Percentiles rank a stretch among this genome's conserved stretches.
These are phyloP conservation scores for Nesidiocoris tenuis DNA, from an alignment of 2,888 invertebrate species.

Conservation along the genomic window DNA sequence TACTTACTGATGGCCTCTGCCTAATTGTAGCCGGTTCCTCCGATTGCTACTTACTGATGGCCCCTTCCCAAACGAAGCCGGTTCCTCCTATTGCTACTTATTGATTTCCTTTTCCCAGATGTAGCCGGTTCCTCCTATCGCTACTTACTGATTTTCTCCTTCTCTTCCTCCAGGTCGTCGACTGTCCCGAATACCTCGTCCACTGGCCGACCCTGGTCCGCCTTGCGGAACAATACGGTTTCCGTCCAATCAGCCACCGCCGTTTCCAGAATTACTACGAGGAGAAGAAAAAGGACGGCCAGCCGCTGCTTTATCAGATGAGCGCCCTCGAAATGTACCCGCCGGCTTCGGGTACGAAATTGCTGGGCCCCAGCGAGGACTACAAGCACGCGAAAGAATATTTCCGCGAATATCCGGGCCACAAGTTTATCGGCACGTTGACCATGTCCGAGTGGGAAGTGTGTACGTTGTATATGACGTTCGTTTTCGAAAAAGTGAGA, in stretches of 20 bases:
- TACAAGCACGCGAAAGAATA: conserved; percentile 72
- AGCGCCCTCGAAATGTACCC: conserved; percentile 80
- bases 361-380: conserved; percentile 62
- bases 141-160: too few species aligned
- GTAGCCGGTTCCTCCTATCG: too few species aligned
- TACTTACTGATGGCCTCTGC: too few species aligned
- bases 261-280: conserved; percentile 76
- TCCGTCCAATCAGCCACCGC: conserved; percentile 55
- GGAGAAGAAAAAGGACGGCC: conserved; percentile 61
- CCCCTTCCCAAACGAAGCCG: too few species aligned
- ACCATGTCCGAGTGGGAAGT: conserved; percentile 92
- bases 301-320: conserved; percentile 70
- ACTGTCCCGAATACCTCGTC: conserved; percentile 98
- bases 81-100: too few species aligned
- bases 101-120: too few species aligned
- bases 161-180: conserved; percentile 65
- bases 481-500: conserved; percentile 76
- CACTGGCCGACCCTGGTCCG: conserved; percentile 81
- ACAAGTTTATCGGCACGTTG: conserved; percentile 71
- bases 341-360: conserved; percentile 58
- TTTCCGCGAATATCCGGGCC: conserved; percentile 56
- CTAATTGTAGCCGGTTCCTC: too few species aligned
- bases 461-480: conserved; percentile 80
- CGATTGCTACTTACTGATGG: too few species aligned
- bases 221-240: conserved; percentile 58